Base-by-base conservation (phyloP, 2,797 vertebrate genomes). In the Hyperoplus lanceolatus region DNA sequence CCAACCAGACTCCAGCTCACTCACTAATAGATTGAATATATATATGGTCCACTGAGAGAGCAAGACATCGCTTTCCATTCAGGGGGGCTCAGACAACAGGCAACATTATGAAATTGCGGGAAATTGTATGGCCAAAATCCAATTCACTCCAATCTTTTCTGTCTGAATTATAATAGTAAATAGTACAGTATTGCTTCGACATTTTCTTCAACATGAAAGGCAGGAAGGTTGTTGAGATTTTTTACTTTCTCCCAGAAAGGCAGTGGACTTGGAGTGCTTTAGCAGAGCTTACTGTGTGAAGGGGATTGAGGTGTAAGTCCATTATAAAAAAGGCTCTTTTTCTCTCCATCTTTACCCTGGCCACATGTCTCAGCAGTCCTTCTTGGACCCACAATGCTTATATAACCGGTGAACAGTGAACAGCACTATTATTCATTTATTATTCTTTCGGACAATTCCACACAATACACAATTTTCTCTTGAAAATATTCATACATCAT, bases 1-100 rank as follows among this genome's bases (percentile, higher is more conserved):
- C 76, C 50, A 64, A 75, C 18, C 42, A 70, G 55, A 74, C 75
- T 84, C 80, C 63, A 76, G 29, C 68, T 66, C 81, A 82, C 68
- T 73, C 64, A 58, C 70, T 81, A 29, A 29, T 29, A 29, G 29
- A 29, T 46, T 4, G 18, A 69, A 81, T 42, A 21, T 29, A 29
- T 7, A 8, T 18, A 57, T 46, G 50, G 57, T 81, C 83, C 70
- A 64, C 71, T 3, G 72, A 62, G 72, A 81, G 67, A 29, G 29
- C 68, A 73, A 70, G 15, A 73, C 64, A 68, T 81, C 57, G 54
- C 59, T 73, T 43, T 76, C 54, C 14, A 63, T 66, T 79, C 53
- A 70, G 59, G 42, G 29, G 48, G 6, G 54, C 60, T 75, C 48
- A 67, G 72, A 70, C 55, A 48, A 66, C 39, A 4, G 36, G 65